Percentiles rank a stretch among this genome's conserved stretches.
Evolutionary conservation across 2,888 invertebrate genomes (phyloP).

Genomic region (Arctia plantaginis): DNA sequence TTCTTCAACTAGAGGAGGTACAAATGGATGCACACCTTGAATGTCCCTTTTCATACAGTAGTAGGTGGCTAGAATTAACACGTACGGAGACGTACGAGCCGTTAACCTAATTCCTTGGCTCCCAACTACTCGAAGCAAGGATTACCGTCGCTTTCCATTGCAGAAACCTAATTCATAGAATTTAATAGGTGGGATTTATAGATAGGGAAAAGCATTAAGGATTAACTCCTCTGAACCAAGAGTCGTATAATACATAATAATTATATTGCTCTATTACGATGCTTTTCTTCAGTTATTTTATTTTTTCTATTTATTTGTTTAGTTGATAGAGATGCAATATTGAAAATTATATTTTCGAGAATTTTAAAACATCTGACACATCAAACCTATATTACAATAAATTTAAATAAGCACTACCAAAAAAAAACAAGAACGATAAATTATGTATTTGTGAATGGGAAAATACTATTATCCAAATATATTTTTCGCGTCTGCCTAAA

Average conservation of each 20-base stretch:
- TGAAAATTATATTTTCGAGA: too few relatives aligned
- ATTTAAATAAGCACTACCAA: neutral
- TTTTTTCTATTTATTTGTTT: too few relatives aligned
- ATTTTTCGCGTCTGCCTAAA: too few relatives aligned
- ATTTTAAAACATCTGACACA: neutral
- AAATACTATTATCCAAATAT: too few relatives aligned
- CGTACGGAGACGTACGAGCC: slow-evolving; percentile 8
- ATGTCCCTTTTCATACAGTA: slow-evolving; percentile 1
- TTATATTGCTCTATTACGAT: neutral
- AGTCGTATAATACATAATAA: neutral
- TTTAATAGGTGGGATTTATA: slow-evolving; percentile 6
- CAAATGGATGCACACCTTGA: slow-evolving; percentile 6
- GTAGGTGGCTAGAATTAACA: slow-evolving; percentile 14
- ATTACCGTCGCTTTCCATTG: slow-evolving; percentile 10
- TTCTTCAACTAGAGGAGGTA: neutral
- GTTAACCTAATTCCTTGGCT: slow-evolving; percentile 7
- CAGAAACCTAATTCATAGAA: slow-evolving; percentile 11
- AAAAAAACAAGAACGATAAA: neutral
- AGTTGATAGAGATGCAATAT: too few relatives aligned
- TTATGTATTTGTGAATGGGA: neutral
- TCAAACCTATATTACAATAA: neutral
- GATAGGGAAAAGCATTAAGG: neutral
- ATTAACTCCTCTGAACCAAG: neutral
- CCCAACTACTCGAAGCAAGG: neutral
- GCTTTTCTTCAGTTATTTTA: too few relatives aligned